Evolutionary conservation across 2,797 vertebrate species (phyloP).

Genomic region (Acestrorhynchus altus): DNA sequence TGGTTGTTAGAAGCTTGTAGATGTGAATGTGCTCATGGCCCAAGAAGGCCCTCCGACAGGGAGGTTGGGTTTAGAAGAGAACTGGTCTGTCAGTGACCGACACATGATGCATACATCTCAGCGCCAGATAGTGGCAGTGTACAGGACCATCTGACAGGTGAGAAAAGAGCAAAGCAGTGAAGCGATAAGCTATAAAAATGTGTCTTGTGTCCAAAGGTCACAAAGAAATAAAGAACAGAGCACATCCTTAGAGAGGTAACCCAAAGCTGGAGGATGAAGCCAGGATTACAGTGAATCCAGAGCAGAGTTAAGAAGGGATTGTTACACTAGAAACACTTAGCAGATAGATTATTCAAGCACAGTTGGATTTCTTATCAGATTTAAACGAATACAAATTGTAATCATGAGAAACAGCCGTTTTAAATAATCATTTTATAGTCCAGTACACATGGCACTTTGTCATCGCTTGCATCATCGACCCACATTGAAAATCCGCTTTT

Average conservation of each 20-base stretch:
- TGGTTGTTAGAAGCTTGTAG: not conserved
- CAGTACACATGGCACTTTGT: not conserved
- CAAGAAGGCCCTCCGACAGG: not conserved
- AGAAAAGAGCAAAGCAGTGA: not conserved
- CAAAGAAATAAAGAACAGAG: constrained; percentile 9
- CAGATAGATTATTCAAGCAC: not conserved
- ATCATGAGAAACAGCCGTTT: not conserved
- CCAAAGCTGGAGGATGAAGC: not conserved
- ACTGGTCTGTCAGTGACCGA: not conserved
- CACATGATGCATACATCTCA: constrained; percentile 1
- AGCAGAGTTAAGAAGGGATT: not conserved
- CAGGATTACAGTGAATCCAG: not conserved
- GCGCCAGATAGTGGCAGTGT: not conserved
- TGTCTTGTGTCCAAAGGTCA: constrained; percentile 36
- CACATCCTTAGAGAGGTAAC: constrained; percentile 2
- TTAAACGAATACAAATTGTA: not conserved
- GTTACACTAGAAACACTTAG: not conserved
- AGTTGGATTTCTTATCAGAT: not conserved
- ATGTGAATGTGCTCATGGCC: not conserved
- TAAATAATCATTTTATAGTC: not conserved
- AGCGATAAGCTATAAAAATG: constrained; percentile 31
- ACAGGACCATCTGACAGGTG: constrained; percentile 15
- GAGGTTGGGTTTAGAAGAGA: not conserved
- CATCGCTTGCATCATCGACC: not conserved
- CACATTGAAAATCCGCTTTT: constrained; percentile 16